Evolutionary conservation across 2,888 invertebrate species (phyloP), one percentile per base, ranked within the genome.

Genomic region (Dichetophora obliterata): DNA sequence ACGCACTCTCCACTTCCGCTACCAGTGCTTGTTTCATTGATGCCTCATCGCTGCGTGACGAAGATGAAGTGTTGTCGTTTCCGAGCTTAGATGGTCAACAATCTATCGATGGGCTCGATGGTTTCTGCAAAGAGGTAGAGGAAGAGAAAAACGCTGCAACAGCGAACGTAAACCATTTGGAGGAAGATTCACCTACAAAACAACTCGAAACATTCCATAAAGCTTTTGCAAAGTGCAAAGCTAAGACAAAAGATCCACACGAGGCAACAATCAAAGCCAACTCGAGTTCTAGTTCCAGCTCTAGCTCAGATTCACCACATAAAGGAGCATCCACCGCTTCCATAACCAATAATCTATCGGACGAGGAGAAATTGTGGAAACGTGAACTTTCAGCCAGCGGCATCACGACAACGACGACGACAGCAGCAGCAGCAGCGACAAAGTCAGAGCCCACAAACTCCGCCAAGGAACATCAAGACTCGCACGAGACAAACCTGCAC

Each of bases 1-100:
- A 85, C 77, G 81, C 85, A 22, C 70, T 87, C 77, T 83, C 84
- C n/a, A 84, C 84, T 16, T 86, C 86, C 0, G 85, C 83, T n/a
- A 83, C 83, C 19, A 86, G 85, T 88, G 92, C 92, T 77, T 95
- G 93, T 86, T 95, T 95, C 83, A 95, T 95, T 81, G 95, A 95
- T 86, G 95, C 95, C 19, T 93, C 95, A 8, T 93, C 92, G 85
- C 89, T 95, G 80, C 91, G 92, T 27, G 95, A 95, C 86, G 95
- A 95, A 85, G 92, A 91, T 77, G 92, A 93, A 81, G 84, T 87
- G 37, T 79, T 85, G 5, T 84, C 85, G 1, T 89, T 85, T 79
- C 83, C 85, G 27, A 86, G 84, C 69, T 77, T 85, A 31, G 85
- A 86, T 34, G 82, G 83, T 0, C 82, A 82, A 3, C 80, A 80